Evolutionary conservation across 2,888 invertebrate species (phyloP), one percentile per base, ranked within the genome.

Genomic region (Zelleria hepariella): DNA sequence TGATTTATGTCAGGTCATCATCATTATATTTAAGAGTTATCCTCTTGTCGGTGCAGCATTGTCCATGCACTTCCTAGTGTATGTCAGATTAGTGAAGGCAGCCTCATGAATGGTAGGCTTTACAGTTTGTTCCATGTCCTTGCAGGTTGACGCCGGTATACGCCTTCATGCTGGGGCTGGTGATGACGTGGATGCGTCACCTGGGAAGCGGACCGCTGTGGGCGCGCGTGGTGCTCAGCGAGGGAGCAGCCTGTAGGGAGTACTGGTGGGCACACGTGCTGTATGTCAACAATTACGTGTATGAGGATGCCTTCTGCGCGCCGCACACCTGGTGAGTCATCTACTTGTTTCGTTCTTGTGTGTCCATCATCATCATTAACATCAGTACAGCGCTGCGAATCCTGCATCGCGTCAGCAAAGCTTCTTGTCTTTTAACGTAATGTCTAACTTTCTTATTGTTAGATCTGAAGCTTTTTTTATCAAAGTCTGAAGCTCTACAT

Each of bases 201-300:
- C 26, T 71, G 1, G 78, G 78, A 61, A 55, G 62, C 7, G 89
- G 89, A 0, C 88, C 89, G 0, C 55, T 87, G 61, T 89, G 88
- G 88, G 66, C 66, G 5, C 64, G 72, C 48, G 65, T 81, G 56
- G 82, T 86, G 62, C 68, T 59, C 10, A 68, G 68, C 5, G 87
- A 89, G 64, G 66, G 80, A 0, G 49, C 51, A 1, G 77, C 79
- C 48, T 89, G 89, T 63, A 67, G 86, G 0, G 72, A 68, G 42
- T 83, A 84, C 70, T 89, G 86, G 87, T 90, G 89, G 89, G 74
- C 82, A 0, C 86, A 88, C 62, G 52, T 89, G 23, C 69, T 89
- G 2, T 88, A 82, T 62, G 59, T 89, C 69, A 87, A 89, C 70
- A 89, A 89, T 68, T 88, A 89, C 60, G 64, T 85, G 49, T 80